Conservation (phyloP, 2,797 vertebrate species). For the Channa striata region DNA sequence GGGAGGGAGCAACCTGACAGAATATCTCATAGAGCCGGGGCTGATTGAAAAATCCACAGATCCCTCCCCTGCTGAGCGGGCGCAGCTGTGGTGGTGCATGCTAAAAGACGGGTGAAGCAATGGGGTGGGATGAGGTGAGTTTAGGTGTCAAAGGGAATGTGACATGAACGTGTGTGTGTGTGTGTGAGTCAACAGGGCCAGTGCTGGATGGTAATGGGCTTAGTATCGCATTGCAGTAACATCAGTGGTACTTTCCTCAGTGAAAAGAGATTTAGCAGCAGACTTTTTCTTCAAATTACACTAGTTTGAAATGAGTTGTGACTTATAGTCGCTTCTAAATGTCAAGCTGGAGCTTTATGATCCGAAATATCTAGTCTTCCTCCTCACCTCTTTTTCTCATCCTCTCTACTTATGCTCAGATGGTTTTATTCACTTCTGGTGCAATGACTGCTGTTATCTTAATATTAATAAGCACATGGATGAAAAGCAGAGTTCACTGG, state of each 20-base stretch:
- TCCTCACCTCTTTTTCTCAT: background rate
- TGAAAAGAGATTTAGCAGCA: background rate
- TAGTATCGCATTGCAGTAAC: background rate
- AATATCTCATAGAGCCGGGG: conserved; percentile 44
- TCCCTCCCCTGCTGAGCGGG: conserved; percentile 51
- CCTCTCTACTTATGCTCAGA: background rate
- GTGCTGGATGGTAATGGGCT: conserved; percentile 1
- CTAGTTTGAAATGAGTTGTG: conserved; percentile 8
- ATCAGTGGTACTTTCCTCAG: conserved; percentile 1
- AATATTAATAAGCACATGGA: background rate
- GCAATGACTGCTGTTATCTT: background rate
- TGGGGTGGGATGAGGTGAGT: conserved; percentile 43
- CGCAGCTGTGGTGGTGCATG: conserved; percentile 61
- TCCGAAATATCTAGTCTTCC: background rate
- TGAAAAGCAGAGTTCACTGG: background rate
- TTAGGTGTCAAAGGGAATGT: conserved; percentile 60
- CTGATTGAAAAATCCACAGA: conserved; percentile 74
- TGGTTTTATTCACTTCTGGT: background rate
- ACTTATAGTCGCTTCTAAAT: conserved; percentile 10
- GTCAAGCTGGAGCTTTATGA: conserved; percentile 7
- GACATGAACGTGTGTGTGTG: conserved; percentile 37
- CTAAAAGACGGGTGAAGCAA: conserved; percentile 58
- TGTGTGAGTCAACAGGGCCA: background rate
- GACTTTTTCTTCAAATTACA: conserved; percentile 8
- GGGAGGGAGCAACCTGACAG: conserved; percentile 58